Percentiles rank a stretch among this genome's conserved stretches.
These are phyloP conservation scores for Leucophenga montana DNA, from an alignment of 2,888 invertebrate species.

Conservation along the genomic window DNA sequence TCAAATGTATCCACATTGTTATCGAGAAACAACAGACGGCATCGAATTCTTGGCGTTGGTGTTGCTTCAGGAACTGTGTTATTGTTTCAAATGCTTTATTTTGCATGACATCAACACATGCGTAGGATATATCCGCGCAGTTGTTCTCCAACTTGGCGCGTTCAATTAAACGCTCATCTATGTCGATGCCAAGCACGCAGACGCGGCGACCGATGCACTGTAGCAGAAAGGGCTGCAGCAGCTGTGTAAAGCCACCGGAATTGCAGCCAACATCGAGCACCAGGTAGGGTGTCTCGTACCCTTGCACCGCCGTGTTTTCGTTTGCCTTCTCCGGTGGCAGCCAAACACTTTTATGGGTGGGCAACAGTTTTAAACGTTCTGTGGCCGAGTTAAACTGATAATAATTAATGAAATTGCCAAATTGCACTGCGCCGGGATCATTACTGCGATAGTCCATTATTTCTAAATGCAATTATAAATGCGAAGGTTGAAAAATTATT, in stretches of 20 bases:
- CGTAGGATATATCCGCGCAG: slow-evolving; percentile 75
- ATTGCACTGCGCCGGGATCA: slow-evolving; percentile 85
- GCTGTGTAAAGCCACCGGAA: slow-evolving; percentile 82
- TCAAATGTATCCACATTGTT: slow-evolving; percentile 93
- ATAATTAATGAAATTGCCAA: slow-evolving; percentile 91
- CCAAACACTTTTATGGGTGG: slow-evolving; percentile 72
- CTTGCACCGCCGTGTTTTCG: slow-evolving; percentile 13
- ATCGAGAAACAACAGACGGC: slow-evolving; percentile 86
- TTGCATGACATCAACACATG: slow-evolving; percentile 78
- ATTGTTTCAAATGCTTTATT: slow-evolving; percentile 70
- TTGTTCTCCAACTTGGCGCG: slow-evolving; percentile 77
- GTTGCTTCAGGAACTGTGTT: slow-evolving; percentile 73
- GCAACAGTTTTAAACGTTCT: slow-evolving; percentile 79
- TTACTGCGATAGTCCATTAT: slow-evolving; percentile 67
- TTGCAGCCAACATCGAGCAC: slow-evolving; percentile 80
- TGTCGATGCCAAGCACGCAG: slow-evolving; percentile 79
- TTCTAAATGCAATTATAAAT: neutral
- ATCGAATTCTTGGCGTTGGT: slow-evolving; percentile 76
- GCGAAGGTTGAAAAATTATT: no score
- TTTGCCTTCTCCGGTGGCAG: slow-evolving; percentile 64
- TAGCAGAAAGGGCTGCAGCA: slow-evolving; percentile 51
- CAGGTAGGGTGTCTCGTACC: slow-evolving; percentile 66
- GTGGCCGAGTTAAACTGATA: slow-evolving; percentile 85
- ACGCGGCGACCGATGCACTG: slow-evolving; percentile 48
- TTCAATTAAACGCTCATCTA: slow-evolving; percentile 81